Evolutionary conservation across 2,888 invertebrate genomes (phyloP).

Genomic region (Zaprionus lineosus): DNA sequence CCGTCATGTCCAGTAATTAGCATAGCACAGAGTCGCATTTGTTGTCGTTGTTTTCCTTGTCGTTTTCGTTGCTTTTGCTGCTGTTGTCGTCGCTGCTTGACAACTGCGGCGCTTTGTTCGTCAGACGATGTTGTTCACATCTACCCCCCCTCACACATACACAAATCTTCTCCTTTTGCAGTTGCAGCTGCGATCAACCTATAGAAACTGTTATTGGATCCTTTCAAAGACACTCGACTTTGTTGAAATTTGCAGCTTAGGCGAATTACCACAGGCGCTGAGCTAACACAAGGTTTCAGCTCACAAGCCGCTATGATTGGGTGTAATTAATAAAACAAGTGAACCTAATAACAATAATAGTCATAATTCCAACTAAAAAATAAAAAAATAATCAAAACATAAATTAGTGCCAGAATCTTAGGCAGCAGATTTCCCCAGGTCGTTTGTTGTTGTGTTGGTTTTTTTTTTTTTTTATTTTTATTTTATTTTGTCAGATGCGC

Average conservation of each 20-base stretch:
- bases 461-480: constrained; percentile 16
- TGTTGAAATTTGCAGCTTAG: not conserved
- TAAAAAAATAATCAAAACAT: constrained; percentile 22
- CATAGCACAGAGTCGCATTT: constrained; percentile 70
- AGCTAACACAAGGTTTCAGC: not conserved
- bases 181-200: too few species aligned
- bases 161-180: not conserved
- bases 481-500: constrained; percentile 55
- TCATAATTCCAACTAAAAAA: too few species aligned
- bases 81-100: constrained; percentile 29
- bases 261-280: not conserved
- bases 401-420: constrained; percentile 15
- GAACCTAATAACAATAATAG: constrained; percentile 11
- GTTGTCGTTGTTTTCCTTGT: constrained; percentile 23
- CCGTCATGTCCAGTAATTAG: constrained; percentile 77
- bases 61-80: constrained; percentile 7
- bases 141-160: not conserved
- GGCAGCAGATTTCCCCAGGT: constrained; percentile 28
- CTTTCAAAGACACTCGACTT: not conserved
- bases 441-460: constrained; percentile 36
- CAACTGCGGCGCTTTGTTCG: constrained; percentile 73
- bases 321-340: constrained; percentile 15
- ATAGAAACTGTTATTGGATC: too few species aligned
- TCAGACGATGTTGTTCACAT: constrained; percentile 29
- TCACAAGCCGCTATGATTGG: constrained; percentile 21